These are phyloP conservation scores for Chrysopilus asiliformis DNA, from an alignment of 2,888 invertebrate species.

Conservation along the genomic window DNA sequence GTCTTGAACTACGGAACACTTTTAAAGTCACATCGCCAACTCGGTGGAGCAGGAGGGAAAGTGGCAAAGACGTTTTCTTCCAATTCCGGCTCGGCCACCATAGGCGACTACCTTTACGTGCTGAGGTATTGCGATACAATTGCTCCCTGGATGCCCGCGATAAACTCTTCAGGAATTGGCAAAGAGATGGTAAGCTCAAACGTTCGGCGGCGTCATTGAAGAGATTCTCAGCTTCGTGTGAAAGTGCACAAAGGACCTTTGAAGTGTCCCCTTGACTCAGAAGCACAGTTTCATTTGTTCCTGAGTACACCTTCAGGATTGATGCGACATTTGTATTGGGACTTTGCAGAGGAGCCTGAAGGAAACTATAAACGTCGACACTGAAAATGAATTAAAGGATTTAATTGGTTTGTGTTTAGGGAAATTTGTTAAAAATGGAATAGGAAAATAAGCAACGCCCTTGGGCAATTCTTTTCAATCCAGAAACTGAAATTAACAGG, in stretches of 20 bases:
- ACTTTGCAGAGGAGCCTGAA: slow-evolving; percentile 55
- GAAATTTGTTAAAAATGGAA: background rate
- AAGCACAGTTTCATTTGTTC: slow-evolving; percentile 39
- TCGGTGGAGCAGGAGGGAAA: slow-evolving; percentile 57
- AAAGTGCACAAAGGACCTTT: slow-evolving; percentile 77
- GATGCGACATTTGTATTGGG: slow-evolving; percentile 40
- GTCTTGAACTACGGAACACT: slow-evolving; percentile 73
- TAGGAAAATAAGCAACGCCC: no score
- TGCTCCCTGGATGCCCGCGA: slow-evolving; percentile 78
- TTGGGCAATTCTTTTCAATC: no score
- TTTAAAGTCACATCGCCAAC: slow-evolving; percentile 80
- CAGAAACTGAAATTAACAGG: no score
- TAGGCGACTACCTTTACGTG: slow-evolving; percentile 36
- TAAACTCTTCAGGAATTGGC: slow-evolving; percentile 67
- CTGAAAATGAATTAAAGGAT: slow-evolving; percentile 35
- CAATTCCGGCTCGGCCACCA: slow-evolving; percentile 37
- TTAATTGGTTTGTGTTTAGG: background rate
- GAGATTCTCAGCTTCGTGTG: slow-evolving; percentile 79
- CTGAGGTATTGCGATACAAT: slow-evolving; percentile 34
- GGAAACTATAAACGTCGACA: slow-evolving; percentile 73
- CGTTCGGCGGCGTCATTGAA: slow-evolving; percentile 82
- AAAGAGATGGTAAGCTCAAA: slow-evolving; percentile 70
- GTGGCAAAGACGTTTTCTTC: slow-evolving; percentile 37
- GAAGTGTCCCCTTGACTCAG: slow-evolving; percentile 69
- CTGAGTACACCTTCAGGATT: slow-evolving; percentile 33